A percentile compares a stretch with the other conserved stretches of the same genome.
Conservation (phyloP, 1,140 invertebrate species). For the Tetraneura akinire region DNA sequence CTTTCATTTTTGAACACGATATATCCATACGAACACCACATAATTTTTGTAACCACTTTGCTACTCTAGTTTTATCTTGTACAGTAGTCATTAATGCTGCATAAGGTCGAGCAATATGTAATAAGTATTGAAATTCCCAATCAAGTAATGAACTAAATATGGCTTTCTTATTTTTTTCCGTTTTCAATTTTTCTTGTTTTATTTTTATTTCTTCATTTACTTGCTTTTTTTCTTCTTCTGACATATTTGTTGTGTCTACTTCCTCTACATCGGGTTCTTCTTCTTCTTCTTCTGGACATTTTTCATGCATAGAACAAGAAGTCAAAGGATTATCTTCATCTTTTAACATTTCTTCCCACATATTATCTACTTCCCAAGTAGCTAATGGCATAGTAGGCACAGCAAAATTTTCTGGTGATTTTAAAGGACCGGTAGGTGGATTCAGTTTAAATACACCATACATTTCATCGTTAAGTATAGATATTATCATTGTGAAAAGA, state of each 20-base stretch:
- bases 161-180: constrained; percentile 3
- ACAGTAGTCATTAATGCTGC: constrained; percentile 57
- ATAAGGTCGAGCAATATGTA: constrained; percentile 59
- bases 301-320: constrained; percentile 4
- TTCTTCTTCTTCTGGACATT: constrained; percentile 20
- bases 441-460: constrained; percentile 53
- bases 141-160: constrained; percentile 56
- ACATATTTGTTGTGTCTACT: not conserved
- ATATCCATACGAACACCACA: constrained; percentile 57
- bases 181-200: not conserved
- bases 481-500: constrained; percentile 54
- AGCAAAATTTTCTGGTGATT: constrained; percentile 50
- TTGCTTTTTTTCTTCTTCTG: not conserved
- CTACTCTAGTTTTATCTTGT: constrained; percentile 58
- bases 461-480: constrained; percentile 56
- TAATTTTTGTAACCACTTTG: constrained; percentile 60
- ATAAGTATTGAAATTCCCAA: constrained; percentile 60
- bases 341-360: constrained; percentile 54
- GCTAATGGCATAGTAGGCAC: constrained; percentile 45
- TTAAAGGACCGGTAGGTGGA: constrained; percentile 53
- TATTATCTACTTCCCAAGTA: constrained; percentile 55
- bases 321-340: constrained; percentile 37
- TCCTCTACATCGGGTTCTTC: not conserved
- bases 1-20: constrained; percentile 60
- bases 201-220: not conserved